Evolutionary conservation across 2,797 vertebrate genomes (phyloP).

Genomic region (Platalea minor): DNA sequence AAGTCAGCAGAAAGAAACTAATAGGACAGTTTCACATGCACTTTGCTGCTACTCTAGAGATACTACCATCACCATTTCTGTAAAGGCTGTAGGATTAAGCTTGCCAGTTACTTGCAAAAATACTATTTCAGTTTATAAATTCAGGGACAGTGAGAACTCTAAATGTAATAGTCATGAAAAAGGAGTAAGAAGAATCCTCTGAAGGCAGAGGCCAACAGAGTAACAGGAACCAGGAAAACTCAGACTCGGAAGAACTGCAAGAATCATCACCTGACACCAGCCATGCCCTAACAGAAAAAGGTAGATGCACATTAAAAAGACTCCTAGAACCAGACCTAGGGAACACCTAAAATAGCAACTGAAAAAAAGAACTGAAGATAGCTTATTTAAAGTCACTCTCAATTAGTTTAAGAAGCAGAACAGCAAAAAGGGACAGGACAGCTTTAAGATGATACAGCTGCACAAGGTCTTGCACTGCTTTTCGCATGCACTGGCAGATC

Average conservation of each 20-base stretch:
- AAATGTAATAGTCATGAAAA: not conserved
- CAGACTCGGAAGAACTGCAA: not conserved
- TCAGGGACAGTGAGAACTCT: not conserved
- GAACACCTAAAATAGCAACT: not conserved
- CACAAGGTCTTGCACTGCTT: not conserved
- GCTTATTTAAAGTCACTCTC: slow-evolving; percentile 20
- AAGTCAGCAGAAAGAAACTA: not conserved
- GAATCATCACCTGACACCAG: not conserved
- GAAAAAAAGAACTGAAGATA: not conserved
- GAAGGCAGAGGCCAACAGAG: not conserved
- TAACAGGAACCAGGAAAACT: not conserved
- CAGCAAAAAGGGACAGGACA: not conserved
- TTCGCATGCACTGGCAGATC: not conserved
- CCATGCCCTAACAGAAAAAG: not conserved
- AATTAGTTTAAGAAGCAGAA: slow-evolving; percentile 30
- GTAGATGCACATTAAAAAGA: not conserved
- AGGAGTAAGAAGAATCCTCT: not conserved
- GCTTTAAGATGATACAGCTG: not conserved
- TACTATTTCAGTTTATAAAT: not conserved
- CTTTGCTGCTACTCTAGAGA: not conserved
- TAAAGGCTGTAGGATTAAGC: not conserved
- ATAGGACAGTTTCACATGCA: not conserved
- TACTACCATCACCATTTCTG: not conserved
- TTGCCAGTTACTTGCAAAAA: not conserved
- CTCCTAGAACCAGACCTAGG: not conserved